Conservation (phyloP, 2,797 vertebrate genomes). For the Brotula barbata region DNA sequence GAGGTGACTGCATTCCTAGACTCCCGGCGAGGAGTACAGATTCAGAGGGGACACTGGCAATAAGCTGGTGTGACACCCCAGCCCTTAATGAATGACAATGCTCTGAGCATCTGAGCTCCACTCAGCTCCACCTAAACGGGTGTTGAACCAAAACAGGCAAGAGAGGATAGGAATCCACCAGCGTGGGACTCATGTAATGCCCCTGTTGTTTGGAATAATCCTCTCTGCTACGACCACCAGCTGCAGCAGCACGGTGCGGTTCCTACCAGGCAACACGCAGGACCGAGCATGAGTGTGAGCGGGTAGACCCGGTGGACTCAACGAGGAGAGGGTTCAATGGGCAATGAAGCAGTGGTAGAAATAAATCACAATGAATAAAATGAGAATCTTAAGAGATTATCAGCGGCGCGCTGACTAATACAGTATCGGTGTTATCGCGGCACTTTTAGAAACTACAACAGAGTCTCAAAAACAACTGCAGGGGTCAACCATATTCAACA, state of each 20-base stretch:
- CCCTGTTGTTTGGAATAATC: constrained; percentile 78
- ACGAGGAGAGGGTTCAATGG: constrained; percentile 53
- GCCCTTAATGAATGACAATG: constrained; percentile 76
- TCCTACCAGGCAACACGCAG: constrained; percentile 69
- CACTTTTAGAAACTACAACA: constrained; percentile 21
- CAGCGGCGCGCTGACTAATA: constrained; percentile 52
- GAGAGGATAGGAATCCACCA: constrained; percentile 71
- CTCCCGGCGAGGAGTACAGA: constrained; percentile 53
- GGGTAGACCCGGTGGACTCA: constrained; percentile 60
- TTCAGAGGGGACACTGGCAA: constrained; percentile 68
- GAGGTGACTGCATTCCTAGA: constrained; percentile 43
- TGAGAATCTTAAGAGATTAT: constrained; percentile 53
- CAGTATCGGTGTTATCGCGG: constrained; percentile 52
- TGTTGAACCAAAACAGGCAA: constrained; percentile 74
- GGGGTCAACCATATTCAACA: constrained; percentile 16
- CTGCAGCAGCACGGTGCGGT: constrained; percentile 64
- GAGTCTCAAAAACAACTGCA: constrained; percentile 49
- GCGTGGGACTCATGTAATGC: constrained; percentile 79
- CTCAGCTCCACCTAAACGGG: constrained; percentile 74
- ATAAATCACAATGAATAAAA: constrained; percentile 64
- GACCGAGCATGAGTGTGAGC: constrained; percentile 50
- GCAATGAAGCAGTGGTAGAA: constrained; percentile 46
- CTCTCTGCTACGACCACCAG: constrained; percentile 59
- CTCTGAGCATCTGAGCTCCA: constrained; percentile 66
- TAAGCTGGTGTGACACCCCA: constrained; percentile 80